Base-by-base conservation (phyloP, 2,113 vertebrate species). In the Cyphomyrus discorhynchus region DNA sequence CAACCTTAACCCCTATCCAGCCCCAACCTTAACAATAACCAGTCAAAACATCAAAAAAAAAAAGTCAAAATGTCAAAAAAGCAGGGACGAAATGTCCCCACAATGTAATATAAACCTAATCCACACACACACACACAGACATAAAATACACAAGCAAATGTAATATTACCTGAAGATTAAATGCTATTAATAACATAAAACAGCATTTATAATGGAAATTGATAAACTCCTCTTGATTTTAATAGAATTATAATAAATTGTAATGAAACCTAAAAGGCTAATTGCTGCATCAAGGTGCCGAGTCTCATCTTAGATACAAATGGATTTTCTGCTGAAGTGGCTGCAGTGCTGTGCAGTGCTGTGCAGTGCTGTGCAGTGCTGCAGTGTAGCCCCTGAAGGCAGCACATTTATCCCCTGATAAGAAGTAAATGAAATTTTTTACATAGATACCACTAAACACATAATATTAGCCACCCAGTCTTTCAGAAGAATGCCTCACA, bases 261-360 rank as follows among this genome's bases (percentile, higher is more conserved):
- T 46, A 85, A 85, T 85, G 9, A 85, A n/a, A 11, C 15, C 8
- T 17, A 19, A 19, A 9, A 47, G 27, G 8, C 10, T 17, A n/a
- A 47, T n/a, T 11, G 24, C 21, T 24, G 46, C 47, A 27, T 47
- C 82, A 85, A 85, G 49, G 46, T 85, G 1, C 82, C 3, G 24
- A 15, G 24, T 49, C 3, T 35, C 35, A 50, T 13, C 31, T 39
- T 70, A 27, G n/a, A 66, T 4, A 95, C 92, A 94, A 94, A 74
- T 83, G 47, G 5, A 50, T 89, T 86, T 89, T 91, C 92, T 94
- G 93, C 21, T 94, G 92, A 87, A 89, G 50, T 85, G 35, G 87
- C 87, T 88, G 91, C 91, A 53, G 17, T 53, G 52, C 17, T 21
- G 17, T 53, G 49, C 49, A 1, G 49, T 50, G 49, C 50, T 17